Evolutionary conservation across 2,888 invertebrate genomes (phyloP).

Genomic region (Nesidiocoris tenuis): DNA sequence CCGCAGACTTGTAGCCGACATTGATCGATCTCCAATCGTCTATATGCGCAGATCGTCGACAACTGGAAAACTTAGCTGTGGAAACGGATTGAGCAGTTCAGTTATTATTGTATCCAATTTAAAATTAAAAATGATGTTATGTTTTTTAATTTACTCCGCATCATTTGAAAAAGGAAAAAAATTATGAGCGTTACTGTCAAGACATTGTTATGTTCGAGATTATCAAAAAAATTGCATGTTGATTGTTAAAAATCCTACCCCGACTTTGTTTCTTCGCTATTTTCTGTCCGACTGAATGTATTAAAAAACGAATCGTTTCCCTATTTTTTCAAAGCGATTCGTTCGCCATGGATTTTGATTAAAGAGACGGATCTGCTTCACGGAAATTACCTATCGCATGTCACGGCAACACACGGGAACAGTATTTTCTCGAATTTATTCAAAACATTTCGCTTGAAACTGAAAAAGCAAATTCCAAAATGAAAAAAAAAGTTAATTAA

Average conservation of each 20-base stretch:
- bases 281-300: constrained; percentile 4
- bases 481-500: constrained; percentile 29
- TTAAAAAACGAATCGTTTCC: constrained; percentile 2
- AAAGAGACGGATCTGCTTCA: constrained; percentile 20
- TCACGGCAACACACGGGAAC: constrained; percentile 33
- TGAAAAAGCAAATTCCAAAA: constrained; percentile 27
- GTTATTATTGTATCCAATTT: constrained; percentile 14
- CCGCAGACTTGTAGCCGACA: constrained; percentile 36
- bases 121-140: constrained; percentile 18
- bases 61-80: constrained; percentile 33
- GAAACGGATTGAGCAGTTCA: constrained; percentile 40
- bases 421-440: constrained; percentile 28
- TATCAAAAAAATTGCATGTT: background rate
- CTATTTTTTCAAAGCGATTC: constrained; percentile 6
- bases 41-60: constrained; percentile 29
- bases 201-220: background rate
- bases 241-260: background rate
- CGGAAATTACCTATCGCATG: background rate
- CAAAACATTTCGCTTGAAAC: constrained; percentile 29
- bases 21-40: constrained; percentile 24
- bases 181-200: background rate
- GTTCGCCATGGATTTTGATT: constrained; percentile 1
- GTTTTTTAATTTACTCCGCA: constrained; percentile 17
- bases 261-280: constrained; percentile 4
- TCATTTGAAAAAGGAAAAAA: background rate